These are phyloP conservation scores for Hypercompe scribonia DNA, from an alignment of 2,888 invertebrate species.

Conservation along the genomic window DNA sequence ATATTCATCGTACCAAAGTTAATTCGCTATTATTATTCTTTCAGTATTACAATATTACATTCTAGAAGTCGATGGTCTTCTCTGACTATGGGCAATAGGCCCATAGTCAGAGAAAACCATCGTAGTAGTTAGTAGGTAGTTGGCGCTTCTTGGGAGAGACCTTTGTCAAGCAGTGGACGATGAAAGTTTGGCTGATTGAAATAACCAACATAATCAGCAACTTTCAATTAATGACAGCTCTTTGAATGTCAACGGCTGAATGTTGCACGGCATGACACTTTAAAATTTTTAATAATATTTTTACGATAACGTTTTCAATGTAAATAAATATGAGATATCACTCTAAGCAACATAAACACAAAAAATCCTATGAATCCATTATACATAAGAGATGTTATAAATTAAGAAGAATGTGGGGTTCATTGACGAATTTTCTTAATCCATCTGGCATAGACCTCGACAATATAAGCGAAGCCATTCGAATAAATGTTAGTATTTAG, in stretches of 20 bases:
- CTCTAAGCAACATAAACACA: not conserved
- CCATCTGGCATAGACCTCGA: slow-evolving; percentile 2
- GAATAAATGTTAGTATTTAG: slow-evolving; percentile 7
- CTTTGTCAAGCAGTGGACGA: too few species aligned
- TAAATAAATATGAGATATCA: slow-evolving; percentile 3
- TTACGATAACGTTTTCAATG: not conserved
- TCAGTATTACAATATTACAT: too few species aligned
- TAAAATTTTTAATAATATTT: not conserved
- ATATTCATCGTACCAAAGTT: too few species aligned
- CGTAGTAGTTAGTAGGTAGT: too few species aligned
- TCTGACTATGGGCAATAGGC: too few species aligned
- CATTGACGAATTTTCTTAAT: not conserved
- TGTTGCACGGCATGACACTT: not conserved
- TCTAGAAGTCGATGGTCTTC: too few species aligned
- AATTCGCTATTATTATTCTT: too few species aligned
- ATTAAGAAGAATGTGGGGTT: not conserved
- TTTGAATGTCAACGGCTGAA: not conserved
- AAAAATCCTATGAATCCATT: not conserved
- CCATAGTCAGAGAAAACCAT: too few species aligned
- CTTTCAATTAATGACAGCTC: not conserved
- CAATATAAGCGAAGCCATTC: not conserved
- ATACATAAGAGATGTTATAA: slow-evolving; percentile 1
- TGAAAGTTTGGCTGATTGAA: too few species aligned
- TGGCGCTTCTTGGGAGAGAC: too few species aligned
- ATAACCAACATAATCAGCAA: not conserved